Percentiles rank a stretch among this genome's conserved stretches.
These are phyloP conservation scores for Cyanoramphus novaezelandiae DNA, from an alignment of 2,113 vertebrate species.

Conservation along the genomic window DNA sequence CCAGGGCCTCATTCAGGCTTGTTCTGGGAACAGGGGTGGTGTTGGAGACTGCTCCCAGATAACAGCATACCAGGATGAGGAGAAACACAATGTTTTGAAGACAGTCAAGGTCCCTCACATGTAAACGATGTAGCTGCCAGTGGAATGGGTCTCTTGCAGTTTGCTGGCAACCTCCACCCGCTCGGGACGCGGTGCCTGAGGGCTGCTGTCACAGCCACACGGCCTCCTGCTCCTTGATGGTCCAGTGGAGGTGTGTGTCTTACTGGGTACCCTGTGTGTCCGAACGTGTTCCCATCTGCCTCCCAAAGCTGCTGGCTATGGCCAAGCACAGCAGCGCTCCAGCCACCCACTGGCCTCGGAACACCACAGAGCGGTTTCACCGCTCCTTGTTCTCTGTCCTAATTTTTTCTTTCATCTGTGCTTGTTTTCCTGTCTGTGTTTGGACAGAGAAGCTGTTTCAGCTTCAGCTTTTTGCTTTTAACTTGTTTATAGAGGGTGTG, in stretches of 20 bases:
- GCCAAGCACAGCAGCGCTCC: background rate
- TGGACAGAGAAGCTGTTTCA: background rate
- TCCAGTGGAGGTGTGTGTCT: fast-evolving
- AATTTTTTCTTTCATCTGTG: background rate
- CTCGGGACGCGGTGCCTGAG: background rate
- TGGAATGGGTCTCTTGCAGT: background rate
- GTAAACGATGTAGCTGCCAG: background rate
- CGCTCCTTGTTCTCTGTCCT: background rate
- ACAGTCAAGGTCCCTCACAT: background rate
- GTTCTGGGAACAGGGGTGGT: background rate
- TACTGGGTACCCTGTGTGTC: background rate
- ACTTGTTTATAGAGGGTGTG: background rate
- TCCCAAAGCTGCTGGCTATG: background rate
- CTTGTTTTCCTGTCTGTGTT: background rate
- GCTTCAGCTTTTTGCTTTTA: background rate
- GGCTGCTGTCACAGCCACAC: fast-evolving
- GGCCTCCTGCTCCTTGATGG: background rate
- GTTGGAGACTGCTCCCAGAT: background rate
- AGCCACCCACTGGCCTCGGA: background rate
- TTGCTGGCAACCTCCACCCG: background rate
- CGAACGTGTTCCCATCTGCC: background rate
- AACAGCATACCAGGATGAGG: background rate
- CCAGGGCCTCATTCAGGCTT: background rate
- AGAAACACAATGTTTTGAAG: background rate
- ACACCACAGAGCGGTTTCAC: fast-evolving